Base-by-base conservation (phyloP, 2,113 vertebrate species). In the Nothoprocta pentlandii region DNA sequence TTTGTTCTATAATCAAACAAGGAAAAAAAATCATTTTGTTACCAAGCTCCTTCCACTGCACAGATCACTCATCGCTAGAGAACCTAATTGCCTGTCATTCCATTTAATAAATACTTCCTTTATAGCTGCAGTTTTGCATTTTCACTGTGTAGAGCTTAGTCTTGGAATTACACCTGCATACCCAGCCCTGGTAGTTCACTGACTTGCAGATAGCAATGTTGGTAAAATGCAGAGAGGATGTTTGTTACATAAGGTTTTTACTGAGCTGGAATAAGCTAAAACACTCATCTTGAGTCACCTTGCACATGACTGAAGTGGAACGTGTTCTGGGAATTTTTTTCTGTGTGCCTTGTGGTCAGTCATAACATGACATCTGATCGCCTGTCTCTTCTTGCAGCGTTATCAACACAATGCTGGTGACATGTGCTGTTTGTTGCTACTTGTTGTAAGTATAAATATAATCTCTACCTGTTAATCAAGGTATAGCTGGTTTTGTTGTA, bases 341-440 rank as follows among this genome's bases (percentile, higher is more conserved):
- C 46, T 2, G 1, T 36, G 16, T 28, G 0, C 64, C 26, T 90
- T 97, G 91, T 93, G 92, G 80, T 93, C 90, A 71, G 34, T 96
- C 77, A 76, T 64, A 96, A 84, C 67, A 28, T 87, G 42, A 67
- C 66, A 51, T 16, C 89, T 97, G 49, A 87, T 88, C 28, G 61
- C 30, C 47, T 16, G 4, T 76, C 83, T 75, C 49, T 95, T 39
- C 93, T 92, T 94, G 66, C 97, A 99, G 99, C 74, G 99, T 99
- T 90, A 99, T 99, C 81, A 98, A 99, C 93, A 99, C 99, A 41
- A 99, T 99, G 99, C 96, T 99, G 98, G 98, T 99, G 81, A 98
- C 99, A 20, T 99, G 99, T 97, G 98, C 99, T 25, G 97, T 99
- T 68, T 99, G 99, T 98, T 99, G 99, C 97, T 99, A 99, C 93